Evolutionary conservation across 2,113 vertebrate species (phyloP), one percentile per base, ranked within the genome.

Genomic region (Xiphophorus maculatus): DNA sequence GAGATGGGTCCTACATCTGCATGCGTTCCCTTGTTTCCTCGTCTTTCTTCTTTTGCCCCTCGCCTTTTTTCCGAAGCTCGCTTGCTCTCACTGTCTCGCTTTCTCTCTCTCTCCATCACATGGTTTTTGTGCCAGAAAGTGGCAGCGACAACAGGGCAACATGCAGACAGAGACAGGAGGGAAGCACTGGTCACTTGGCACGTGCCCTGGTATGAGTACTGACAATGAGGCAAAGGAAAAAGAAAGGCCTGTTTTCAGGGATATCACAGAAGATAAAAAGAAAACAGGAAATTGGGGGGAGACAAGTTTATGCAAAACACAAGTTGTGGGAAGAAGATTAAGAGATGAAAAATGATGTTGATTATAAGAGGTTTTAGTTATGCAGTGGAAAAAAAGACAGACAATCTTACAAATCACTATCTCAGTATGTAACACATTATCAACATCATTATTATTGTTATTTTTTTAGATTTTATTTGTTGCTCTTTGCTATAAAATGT

Each of bases 1-100:
- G 95, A 96, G 95, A 94, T 94, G 89, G 91, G 92, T 90, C 80
- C 90, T 93, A 90, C 93, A 92, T 93, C 93, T 95, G 94, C 89
- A 90, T 94, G 93, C 93, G 88, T 93, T 94, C 90, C 90, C 88
- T 89, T 92, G 91, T 92, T 93, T 92, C 87, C 82, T 89, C 71
- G 81, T 89, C 89, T 91, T 92, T 91, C 77, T 91, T 93, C 90
- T 92, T 58, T 87, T 60, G 73, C 69, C 83, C 86, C 83, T 83
- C 54, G 78, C 77, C 72, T 81, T 74, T 80, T 76, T 80, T 78
- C 77, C 70, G 69, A 65, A 66, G 76, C 70, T 66, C 69, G 77
- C 76, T 72, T 70, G 32, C 71, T 69, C 67, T 69, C 81, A 71
- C 71, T 82, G n/a, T 76, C 79, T 82, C 74, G 70, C 58, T 75